These are phyloP conservation scores for Orchesella flavescens DNA, from an alignment of 2,888 invertebrate species.

Conservation along the genomic window DNA sequence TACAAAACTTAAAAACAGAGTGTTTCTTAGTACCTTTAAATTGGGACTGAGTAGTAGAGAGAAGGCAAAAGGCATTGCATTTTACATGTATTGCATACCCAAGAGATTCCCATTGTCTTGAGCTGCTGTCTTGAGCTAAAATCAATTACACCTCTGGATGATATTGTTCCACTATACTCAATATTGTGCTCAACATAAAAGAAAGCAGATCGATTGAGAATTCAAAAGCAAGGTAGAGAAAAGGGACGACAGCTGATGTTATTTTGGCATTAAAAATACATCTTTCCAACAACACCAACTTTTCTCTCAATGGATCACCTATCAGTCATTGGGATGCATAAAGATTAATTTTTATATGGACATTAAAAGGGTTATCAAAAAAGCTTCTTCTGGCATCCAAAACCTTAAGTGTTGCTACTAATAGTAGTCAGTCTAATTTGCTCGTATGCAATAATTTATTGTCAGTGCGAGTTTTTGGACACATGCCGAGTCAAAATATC, in stretches of 20 bases:
- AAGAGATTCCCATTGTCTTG: not conserved
- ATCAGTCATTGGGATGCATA: conserved; percentile 30
- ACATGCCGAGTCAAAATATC: conserved; percentile 38
- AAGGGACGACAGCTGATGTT: conserved; percentile 46
- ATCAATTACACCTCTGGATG: not conserved
- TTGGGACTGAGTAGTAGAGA: not conserved
- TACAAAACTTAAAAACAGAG: not conserved
- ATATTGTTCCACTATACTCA: not conserved
- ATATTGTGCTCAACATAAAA: not conserved
- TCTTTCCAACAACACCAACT: not conserved
- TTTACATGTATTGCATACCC: too few species aligned
- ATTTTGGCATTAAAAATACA: conserved; percentile 24
- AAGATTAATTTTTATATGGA: conserved; percentile 55
- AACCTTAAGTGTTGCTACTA: conserved; percentile 37
- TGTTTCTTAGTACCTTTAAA: conserved; percentile 12
- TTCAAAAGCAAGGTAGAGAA: conserved; percentile 21
- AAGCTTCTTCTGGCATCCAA: not conserved
- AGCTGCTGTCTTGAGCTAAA: not conserved
- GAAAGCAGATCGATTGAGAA: not conserved
- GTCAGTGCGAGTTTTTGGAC: conserved; percentile 50
- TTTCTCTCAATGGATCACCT: not conserved
- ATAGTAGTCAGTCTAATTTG: conserved; percentile 41
- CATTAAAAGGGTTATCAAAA: conserved; percentile 40
- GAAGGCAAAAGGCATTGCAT: too few species aligned
- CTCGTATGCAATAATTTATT: conserved; percentile 55